Percentiles rank a stretch among this genome's conserved stretches.
Conservation (phyloP, 2,797 vertebrate genomes). For the Xenentodon cancila region DNA sequence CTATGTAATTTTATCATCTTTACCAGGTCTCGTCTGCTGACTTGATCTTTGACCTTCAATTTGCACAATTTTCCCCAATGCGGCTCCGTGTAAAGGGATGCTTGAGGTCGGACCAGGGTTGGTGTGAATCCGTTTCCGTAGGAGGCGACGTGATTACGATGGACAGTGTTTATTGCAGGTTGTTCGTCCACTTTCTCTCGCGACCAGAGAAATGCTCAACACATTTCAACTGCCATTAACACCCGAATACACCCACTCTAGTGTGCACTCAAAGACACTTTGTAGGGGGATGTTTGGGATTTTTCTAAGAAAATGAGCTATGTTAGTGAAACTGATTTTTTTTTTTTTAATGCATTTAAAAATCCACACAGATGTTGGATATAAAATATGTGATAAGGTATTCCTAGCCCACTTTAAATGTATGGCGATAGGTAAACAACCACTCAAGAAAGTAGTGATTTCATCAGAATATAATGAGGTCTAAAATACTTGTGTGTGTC, state of each 20-base stretch:
- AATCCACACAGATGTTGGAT: too few relatives aligned
- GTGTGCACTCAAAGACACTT: not conserved
- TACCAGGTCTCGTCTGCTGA: too few relatives aligned
- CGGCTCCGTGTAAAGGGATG: slow-evolving; percentile 13
- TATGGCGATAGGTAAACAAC: not conserved
- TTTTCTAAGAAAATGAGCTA: not conserved
- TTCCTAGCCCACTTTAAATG: too few relatives aligned
- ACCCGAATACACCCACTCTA: slow-evolving; percentile 10
- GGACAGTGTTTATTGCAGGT: slow-evolving; percentile 19
- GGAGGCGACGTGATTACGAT: slow-evolving; percentile 41
- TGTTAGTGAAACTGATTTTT: not conserved
- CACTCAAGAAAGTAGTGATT: not conserved
- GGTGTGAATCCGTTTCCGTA: slow-evolving; percentile 23
- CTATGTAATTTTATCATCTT: too few relatives aligned
- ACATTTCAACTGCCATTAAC: slow-evolving; percentile 42
- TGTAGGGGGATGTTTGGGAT: not conserved
- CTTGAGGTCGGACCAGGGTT: not conserved
- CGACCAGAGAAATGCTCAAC: slow-evolving; percentile 29
- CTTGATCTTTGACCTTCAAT: too few relatives aligned
- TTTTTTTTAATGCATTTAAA: too few relatives aligned
- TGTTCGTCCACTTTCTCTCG: not conserved
- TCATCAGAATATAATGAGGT: slow-evolving; percentile 1
- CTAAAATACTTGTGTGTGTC: slow-evolving; percentile 8
- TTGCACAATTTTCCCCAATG: not conserved
- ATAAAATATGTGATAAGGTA: too few relatives aligned